A percentile compares a stretch with the other conserved stretches of the same genome.
phyloP scores from a whole-genome alignment of 2,113 vertebrate species.

The Xenopus tropicalis region DNA sequence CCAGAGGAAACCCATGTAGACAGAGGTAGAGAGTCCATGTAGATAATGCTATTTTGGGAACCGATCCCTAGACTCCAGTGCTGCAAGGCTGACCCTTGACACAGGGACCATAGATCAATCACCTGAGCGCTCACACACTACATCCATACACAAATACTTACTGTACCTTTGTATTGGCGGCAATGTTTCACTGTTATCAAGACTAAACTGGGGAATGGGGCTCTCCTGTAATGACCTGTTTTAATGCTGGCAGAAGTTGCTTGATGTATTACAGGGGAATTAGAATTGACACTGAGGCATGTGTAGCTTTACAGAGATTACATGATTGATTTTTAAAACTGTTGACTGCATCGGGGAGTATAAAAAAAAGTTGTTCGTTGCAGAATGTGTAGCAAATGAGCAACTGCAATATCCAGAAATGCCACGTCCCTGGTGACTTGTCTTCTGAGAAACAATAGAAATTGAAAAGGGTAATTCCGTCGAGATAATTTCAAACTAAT shows the following conservation, averaged over 20 bases:
- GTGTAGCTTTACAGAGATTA: conserved; percentile 23
- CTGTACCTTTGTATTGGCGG: too few species aligned
- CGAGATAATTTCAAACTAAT: neutral
- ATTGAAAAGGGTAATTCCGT: conserved; percentile 11
- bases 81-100: too few species aligned
- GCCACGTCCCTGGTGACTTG: conserved; percentile 22
- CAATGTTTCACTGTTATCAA: too few species aligned
- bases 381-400: conserved; percentile 19
- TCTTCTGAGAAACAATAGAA: conserved; percentile 11
- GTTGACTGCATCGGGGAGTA: conserved; percentile 6
- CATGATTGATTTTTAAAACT: conserved; percentile 37
- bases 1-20: too few species aligned
- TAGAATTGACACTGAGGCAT: conserved; percentile 32
- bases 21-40: too few species aligned
- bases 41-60: too few species aligned
- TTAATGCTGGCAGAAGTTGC: neutral
- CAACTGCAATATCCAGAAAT: conserved; percentile 18
- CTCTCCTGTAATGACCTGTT: too few species aligned
- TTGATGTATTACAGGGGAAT: conserved; percentile 40
- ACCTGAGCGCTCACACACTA: too few species aligned
- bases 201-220: too few species aligned
- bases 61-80: too few species aligned
- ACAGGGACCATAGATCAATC: too few species aligned
- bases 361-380: conserved; percentile 18
- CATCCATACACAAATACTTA: too few species aligned